Conservation (phyloP, 1,140 invertebrate genomes). For the Aricia agestis region DNA sequence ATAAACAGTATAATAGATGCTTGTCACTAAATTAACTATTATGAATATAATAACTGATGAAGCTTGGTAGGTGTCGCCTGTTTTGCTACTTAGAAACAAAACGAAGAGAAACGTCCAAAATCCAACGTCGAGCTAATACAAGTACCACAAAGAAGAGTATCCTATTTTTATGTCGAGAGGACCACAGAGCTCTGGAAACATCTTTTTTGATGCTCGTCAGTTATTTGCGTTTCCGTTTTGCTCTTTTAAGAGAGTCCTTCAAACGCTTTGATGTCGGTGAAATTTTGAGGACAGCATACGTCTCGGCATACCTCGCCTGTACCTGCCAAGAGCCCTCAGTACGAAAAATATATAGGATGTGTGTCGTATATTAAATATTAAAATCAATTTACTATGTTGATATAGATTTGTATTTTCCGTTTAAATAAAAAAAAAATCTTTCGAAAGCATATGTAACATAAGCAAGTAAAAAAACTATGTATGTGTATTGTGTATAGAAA, state of each 20-base stretch:
- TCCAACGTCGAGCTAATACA: background rate
- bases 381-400: too few species aligned
- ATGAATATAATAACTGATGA: too few species aligned
- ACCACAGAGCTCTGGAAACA: constrained; percentile 21
- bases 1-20: too few species aligned
- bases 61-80: too few species aligned
- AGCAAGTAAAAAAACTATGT: too few species aligned
- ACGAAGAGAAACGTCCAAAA: background rate
- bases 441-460: too few species aligned
- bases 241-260: constrained; percentile 43
- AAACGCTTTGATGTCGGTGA: constrained; percentile 43
- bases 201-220: constrained; percentile 34
- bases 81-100: background rate
- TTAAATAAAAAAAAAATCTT: too few species aligned
- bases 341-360: background rate
- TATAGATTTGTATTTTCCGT: too few species aligned
- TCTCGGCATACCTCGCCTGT: background rate
- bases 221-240: constrained; percentile 40
- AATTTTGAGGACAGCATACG: constrained; percentile 1
- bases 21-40: too few species aligned
- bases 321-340: too few species aligned
- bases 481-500: too few species aligned
- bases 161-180: constrained; percentile 21
- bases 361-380: background rate
- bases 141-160: constrained; percentile 22